Evolutionary conservation across 2,797 vertebrate species (phyloP).

Genomic region (Lepidocolaptes lacrymiger): DNA sequence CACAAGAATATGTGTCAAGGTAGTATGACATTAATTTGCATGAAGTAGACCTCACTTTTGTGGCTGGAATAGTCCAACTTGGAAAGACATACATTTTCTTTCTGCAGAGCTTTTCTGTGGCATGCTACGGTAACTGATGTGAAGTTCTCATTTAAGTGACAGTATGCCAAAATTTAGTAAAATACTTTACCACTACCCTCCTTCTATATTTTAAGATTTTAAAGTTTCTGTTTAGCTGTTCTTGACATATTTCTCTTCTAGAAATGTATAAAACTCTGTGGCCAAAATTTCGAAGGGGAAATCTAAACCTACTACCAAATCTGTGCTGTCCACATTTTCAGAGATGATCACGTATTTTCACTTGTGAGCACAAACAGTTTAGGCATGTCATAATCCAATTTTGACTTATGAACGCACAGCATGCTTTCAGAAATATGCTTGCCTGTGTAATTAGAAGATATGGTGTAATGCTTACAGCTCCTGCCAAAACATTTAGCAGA

Average conservation of each 20-base stretch:
- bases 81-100: not conserved
- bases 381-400: conserved; percentile 51
- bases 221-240: not conserved
- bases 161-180: not conserved
- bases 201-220: not conserved
- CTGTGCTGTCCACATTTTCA: not conserved
- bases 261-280: not conserved
- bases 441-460: conserved; percentile 65
- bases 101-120: not conserved
- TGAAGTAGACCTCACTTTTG: not conserved
- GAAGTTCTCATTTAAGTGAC: not conserved
- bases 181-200: not conserved
- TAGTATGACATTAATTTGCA: not conserved
- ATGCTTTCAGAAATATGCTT: conserved; percentile 43
- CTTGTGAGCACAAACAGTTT: conserved; percentile 22
- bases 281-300: not conserved
- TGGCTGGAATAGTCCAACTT: not conserved
- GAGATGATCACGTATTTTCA: not conserved
- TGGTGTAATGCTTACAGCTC: conserved; percentile 29
- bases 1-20: not conserved
- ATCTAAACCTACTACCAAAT: not conserved
- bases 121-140: not conserved
- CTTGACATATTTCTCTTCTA: not conserved
- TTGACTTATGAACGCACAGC: conserved; percentile 12
- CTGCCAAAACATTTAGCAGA: conserved; percentile 49